phyloP scores from a whole-genome alignment of 2,113 vertebrate species.

The Peromyscus polionotus region DNA sequence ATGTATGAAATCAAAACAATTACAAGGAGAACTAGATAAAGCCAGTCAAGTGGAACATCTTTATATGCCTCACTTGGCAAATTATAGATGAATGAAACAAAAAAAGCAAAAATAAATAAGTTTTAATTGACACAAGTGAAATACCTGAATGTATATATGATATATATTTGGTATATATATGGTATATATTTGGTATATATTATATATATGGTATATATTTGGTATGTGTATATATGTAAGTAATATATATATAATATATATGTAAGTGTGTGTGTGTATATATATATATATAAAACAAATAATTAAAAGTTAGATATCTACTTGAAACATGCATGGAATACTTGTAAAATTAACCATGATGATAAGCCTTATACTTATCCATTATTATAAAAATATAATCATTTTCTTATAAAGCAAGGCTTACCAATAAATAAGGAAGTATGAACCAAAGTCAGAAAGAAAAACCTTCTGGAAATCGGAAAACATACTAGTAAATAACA shows the following conservation, averaged over 20 bases:
- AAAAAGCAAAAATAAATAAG: slow-evolving; percentile 17
- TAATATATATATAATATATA: no score
- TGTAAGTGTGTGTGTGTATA: no score
- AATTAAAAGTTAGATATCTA: background rate
- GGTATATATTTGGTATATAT: no score
- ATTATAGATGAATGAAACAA: background rate
- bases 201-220: no score
- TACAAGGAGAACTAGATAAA: background rate
- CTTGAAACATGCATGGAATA: slow-evolving; percentile 38
- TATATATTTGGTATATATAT: no score
- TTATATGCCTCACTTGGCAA: background rate
- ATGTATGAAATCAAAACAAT: slow-evolving; percentile 30
- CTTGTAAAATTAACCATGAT: background rate
- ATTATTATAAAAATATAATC: background rate
- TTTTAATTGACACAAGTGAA: background rate
- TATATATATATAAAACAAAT: background rate
- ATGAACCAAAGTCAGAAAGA: background rate
- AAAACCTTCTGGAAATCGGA: background rate
- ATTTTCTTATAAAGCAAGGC: background rate
- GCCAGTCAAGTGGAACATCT: background rate
- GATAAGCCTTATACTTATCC: background rate
- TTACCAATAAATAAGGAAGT: slow-evolving; percentile 36
- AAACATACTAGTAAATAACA: background rate
- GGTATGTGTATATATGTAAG: no score
- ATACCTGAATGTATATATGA: background rate